phyloP scores from a whole-genome alignment of 2,888 invertebrate genomes.

The Dendrolimus pini region DNA sequence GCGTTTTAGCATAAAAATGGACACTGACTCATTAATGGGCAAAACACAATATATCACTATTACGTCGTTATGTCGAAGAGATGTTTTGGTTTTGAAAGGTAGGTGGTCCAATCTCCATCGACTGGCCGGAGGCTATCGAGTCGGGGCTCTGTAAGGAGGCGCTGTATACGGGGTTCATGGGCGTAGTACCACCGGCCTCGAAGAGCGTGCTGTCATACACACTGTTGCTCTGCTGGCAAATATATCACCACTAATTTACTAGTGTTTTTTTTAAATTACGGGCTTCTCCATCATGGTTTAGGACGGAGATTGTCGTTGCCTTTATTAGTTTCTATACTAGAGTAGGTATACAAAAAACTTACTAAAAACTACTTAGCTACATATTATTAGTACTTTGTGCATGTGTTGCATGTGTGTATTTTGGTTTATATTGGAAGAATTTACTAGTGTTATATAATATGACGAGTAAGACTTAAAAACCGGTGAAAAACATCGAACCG shows the following conservation, averaged over 20 bases:
- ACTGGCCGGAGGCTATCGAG: constrained; percentile 78
- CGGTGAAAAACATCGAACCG: too few relatives aligned
- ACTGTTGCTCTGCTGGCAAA: constrained; percentile 79
- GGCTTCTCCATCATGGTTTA: background rate
- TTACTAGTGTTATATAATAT: background rate
- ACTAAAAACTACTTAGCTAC: too few relatives aligned
- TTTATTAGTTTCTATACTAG: too few relatives aligned
- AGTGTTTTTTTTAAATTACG: too few relatives aligned
- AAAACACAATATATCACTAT: background rate
- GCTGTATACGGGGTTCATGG: constrained; percentile 81
- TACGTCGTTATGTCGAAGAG: constrained; percentile 53
- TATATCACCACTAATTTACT: background rate
- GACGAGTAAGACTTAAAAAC: too few relatives aligned
- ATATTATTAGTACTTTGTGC: too few relatives aligned
- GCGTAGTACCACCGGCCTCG: constrained; percentile 79
- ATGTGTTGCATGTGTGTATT: too few relatives aligned
- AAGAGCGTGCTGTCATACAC: constrained; percentile 85
- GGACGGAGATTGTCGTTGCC: too few relatives aligned
- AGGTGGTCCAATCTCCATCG: constrained; percentile 51
- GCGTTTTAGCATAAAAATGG: too few relatives aligned
- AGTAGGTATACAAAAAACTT: too few relatives aligned
- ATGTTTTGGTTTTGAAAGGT: constrained; percentile 39
- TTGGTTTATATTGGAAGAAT: too few relatives aligned
- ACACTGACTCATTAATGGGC: background rate
- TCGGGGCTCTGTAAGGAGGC: constrained; percentile 84